Evolutionary conservation across 2,888 invertebrate species (phyloP).

Genomic region (Drosophila mimica): DNA sequence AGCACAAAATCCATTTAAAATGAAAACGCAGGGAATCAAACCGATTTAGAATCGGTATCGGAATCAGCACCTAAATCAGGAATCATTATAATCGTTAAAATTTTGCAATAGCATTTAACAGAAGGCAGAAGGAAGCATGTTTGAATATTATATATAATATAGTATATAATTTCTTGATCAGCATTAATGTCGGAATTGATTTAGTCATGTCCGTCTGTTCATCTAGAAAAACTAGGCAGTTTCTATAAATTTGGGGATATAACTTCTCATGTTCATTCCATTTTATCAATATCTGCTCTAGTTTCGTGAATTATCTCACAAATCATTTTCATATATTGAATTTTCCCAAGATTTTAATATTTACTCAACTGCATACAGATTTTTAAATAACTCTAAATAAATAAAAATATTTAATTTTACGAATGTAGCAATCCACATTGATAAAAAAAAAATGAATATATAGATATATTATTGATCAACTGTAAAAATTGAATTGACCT

Average conservation of each 20-base stretch:
- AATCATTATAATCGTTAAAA: neutral
- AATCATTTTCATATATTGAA: no score
- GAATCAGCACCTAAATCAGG: neutral
- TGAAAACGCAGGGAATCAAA: neutral
- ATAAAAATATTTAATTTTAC: neutral
- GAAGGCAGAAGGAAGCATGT: neutral
- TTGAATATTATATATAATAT: neutral
- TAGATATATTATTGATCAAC: neutral
- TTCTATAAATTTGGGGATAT: neutral
- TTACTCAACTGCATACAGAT: no score
- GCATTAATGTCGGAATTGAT: rapidly evolving
- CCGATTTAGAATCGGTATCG: neutral
- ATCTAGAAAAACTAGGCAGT: neutral
- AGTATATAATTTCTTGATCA: neutral
- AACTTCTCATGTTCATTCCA: neutral
- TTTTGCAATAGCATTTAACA: neutral
- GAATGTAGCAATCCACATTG: no score
- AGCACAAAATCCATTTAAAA: neutral
- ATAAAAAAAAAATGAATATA: neutral
- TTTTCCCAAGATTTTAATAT: no score
- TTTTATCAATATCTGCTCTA: neutral
- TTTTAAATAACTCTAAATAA: neutral
- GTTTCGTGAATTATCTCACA: no score
- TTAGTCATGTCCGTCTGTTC: neutral
- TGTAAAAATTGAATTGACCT: neutral